A percentile compares a stretch with the other conserved stretches of the same genome.
These are phyloP conservation scores for Synergus gifuensis DNA, from an alignment of 2,888 invertebrate genomes.

Conservation along the genomic window DNA sequence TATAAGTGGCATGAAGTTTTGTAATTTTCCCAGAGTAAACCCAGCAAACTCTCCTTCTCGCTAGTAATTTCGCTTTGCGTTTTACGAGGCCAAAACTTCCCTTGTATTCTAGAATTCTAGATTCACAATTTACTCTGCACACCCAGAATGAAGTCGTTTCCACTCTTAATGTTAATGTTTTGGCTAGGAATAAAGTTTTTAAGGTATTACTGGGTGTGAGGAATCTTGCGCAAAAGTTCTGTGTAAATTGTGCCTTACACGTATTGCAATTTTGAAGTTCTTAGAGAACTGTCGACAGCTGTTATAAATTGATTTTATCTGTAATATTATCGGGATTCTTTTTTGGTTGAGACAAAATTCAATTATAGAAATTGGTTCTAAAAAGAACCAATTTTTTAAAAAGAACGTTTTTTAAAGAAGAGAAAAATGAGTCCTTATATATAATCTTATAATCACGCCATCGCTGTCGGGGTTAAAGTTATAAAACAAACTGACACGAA, in stretches of 20 bases:
- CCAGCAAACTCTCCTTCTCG: neutral
- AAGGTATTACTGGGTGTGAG: neutral
- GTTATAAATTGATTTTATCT: too few species aligned
- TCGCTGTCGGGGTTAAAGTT: constrained; percentile 22
- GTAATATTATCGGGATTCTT: neutral
- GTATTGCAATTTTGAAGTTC: too few species aligned
- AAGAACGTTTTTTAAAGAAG: neutral
- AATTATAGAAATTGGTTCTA: neutral
- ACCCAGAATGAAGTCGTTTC: constrained; percentile 8
- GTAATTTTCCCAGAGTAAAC: constrained; percentile 48
- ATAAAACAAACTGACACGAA: constrained; percentile 36
- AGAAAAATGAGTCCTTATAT: constrained; percentile 7
- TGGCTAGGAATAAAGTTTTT: neutral
- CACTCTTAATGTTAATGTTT: constrained; percentile 1
- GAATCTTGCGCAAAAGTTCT: too few species aligned
- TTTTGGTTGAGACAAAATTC: neutral
- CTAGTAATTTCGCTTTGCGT: constrained; percentile 33
- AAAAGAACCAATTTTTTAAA: neutral
- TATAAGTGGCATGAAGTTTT: constrained; percentile 50
- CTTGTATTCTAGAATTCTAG: constrained; percentile 19
- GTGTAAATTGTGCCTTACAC: too few species aligned
- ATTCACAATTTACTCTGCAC: constrained; percentile 3
- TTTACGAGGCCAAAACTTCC: constrained; percentile 33
- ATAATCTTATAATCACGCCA: neutral
- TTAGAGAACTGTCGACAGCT: too few species aligned